Percentiles rank a stretch among this genome's conserved stretches.
phyloP scores from a whole-genome alignment of 2,888 invertebrate genomes.

The Pelosia muscerda region DNA sequence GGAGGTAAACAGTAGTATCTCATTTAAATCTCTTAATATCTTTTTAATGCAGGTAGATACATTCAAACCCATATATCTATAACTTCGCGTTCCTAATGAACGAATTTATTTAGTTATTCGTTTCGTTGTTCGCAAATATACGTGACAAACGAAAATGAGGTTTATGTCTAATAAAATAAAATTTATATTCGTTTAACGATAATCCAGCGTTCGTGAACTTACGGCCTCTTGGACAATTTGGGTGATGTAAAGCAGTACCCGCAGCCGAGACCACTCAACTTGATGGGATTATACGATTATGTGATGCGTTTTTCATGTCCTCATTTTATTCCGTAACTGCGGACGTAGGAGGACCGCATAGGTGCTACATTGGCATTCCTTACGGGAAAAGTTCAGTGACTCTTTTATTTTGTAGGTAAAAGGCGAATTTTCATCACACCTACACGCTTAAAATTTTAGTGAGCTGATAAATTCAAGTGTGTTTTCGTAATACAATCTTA shows the following conservation, averaged over 20 bases:
- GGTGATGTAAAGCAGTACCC: conserved; percentile 60
- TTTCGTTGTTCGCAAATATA: conserved; percentile 5
- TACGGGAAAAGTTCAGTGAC: conserved; percentile 39
- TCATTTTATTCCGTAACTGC: conserved; percentile 69
- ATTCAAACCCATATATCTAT: not conserved
- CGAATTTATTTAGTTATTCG: conserved; percentile 7
- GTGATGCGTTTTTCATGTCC: conserved; percentile 77
- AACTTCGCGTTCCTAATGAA: conserved; percentile 6
- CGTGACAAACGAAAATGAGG: conserved; percentile 24
- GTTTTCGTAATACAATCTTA: not conserved
- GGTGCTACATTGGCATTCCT: conserved; percentile 60
- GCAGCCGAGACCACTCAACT: conserved; percentile 64
- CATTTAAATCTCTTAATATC: not conserved
- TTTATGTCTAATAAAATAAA: conserved; percentile 25
- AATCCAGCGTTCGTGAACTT: conserved; percentile 32
- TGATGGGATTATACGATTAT: conserved; percentile 75
- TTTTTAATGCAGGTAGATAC: not conserved
- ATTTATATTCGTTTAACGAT: conserved; percentile 26
- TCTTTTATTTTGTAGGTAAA: conserved; percentile 24
- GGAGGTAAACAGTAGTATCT: too few relatives aligned
- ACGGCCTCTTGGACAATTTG: conserved; percentile 54
- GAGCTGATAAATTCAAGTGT: not conserved
- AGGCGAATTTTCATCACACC: not conserved
- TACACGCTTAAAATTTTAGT: not conserved
- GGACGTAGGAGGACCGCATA: conserved; percentile 44